phyloP scores from a whole-genome alignment of 2,797 vertebrate genomes.

The Rhynchonycteris naso region DNA sequence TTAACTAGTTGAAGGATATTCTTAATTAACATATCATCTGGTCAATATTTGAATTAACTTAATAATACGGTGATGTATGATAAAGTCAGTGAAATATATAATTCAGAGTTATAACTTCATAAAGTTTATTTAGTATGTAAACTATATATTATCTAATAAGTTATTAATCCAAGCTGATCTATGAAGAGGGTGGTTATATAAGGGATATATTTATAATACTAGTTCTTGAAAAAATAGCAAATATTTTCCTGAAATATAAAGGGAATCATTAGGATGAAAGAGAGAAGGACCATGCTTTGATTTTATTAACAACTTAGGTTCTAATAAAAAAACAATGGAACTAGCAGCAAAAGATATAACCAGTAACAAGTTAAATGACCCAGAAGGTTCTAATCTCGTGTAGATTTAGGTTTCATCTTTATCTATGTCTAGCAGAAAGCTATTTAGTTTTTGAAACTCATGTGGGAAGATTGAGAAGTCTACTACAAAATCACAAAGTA shows the following conservation, averaged over 20 bases:
- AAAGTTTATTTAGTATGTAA: constrained; percentile 28
- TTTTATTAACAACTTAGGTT: background rate
- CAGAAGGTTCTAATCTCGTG: background rate
- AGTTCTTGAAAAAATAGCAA: background rate
- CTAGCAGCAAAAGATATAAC: background rate
- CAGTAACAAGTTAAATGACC: background rate
- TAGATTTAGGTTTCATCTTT: background rate
- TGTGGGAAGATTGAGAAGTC: background rate
- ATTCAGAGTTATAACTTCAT: background rate
- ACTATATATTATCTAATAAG: constrained; percentile 8
- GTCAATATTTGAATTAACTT: constrained; percentile 1
- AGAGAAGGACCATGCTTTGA: background rate
- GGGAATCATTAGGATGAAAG: background rate
- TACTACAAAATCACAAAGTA: background rate
- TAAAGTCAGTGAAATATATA: background rate
- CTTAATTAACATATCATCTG: background rate
- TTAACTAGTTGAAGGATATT: constrained; percentile 22
- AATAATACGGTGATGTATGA: background rate
- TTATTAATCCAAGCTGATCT: background rate
- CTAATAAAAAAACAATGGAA: background rate
- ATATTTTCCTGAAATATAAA: background rate
- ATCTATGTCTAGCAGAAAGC: background rate
- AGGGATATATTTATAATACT: background rate
- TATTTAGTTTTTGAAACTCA: background rate
- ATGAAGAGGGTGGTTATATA: background rate